These are phyloP conservation scores for Eulithis prunata DNA, from an alignment of 2,888 invertebrate genomes.

Conservation along the genomic window DNA sequence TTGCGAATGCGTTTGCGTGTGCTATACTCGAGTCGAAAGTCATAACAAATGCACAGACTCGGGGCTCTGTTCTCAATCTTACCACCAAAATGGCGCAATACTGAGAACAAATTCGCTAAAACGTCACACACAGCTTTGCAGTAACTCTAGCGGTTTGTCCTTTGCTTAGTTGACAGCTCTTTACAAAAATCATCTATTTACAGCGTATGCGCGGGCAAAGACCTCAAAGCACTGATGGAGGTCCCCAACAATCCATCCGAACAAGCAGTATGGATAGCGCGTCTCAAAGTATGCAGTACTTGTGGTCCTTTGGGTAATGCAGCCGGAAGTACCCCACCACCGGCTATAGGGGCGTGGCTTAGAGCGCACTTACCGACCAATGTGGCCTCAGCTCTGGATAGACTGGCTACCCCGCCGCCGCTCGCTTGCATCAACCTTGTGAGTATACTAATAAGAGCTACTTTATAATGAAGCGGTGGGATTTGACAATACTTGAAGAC, in stretches of 20 bases:
- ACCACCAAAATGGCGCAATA: too few species aligned
- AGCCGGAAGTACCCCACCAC: conserved; percentile 55
- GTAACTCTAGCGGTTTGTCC: too few species aligned
- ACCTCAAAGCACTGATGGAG: conserved; percentile 64
- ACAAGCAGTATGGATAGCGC: conserved; percentile 58
- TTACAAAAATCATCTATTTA: neutral
- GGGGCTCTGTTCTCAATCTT: too few species aligned
- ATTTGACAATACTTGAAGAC: neutral
- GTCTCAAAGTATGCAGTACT: conserved; percentile 68
- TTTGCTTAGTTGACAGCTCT: too few species aligned
- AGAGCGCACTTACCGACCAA: conserved; percentile 66
- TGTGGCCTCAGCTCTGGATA: conserved; percentile 65
- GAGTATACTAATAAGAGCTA: conserved; percentile 30
- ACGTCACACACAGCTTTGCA: too few species aligned
- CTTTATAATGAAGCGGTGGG: conserved; percentile 2
- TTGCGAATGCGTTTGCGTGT: too few species aligned
- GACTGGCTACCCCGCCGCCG: conserved; percentile 64
- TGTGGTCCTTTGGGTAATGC: conserved; percentile 52
- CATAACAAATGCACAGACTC: too few species aligned
- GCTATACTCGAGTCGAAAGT: too few species aligned
- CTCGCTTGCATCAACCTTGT: conserved; percentile 63
- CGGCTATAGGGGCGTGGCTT: conserved; percentile 70
- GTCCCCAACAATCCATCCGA: conserved; percentile 55
- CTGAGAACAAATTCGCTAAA: too few species aligned
- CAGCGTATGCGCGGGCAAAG: conserved; percentile 70